Conservation (phyloP, 2,888 invertebrate genomes). For the Orthosia gothica region DNA sequence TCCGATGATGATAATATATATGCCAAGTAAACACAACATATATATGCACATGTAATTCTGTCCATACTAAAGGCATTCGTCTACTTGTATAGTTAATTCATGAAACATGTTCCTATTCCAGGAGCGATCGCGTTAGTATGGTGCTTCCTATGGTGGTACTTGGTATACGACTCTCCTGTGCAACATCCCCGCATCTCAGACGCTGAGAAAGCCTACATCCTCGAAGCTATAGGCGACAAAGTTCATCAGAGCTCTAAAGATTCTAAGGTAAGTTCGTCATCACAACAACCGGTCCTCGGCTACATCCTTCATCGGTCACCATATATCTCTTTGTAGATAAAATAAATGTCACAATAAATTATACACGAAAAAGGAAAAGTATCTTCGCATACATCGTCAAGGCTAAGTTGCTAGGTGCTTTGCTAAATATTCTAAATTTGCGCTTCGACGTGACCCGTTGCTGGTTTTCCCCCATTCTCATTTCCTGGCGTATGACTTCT, state of each 20-base stretch:
- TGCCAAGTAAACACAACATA: too few species aligned
- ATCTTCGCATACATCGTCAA: slow-evolving; percentile 12
- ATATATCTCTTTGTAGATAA: too few species aligned
- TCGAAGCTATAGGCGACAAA: slow-evolving; percentile 92
- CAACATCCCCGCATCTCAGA: slow-evolving; percentile 92
- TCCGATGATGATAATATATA: too few species aligned
- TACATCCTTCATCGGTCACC: neutral
- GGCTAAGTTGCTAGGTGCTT: slow-evolving; percentile 26
- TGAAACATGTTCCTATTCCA: slow-evolving; percentile 51
- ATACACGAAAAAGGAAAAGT: slow-evolving; percentile 17
- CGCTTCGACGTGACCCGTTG: neutral
- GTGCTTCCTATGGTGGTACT: slow-evolving; percentile 91
- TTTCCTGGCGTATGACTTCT: slow-evolving; percentile 29
- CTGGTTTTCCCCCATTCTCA: neutral
- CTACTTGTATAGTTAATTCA: neutral
- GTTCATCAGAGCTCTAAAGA: slow-evolving; percentile 86
- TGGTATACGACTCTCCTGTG: slow-evolving; percentile 93
- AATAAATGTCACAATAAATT: slow-evolving; percentile 7
- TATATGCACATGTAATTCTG: too few species aligned
- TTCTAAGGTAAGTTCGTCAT: slow-evolving; percentile 75
- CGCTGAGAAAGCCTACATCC: slow-evolving; percentile 92
- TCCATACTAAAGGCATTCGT: too few species aligned
- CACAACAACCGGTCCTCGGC: neutral
- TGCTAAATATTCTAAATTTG: slow-evolving; percentile 4
- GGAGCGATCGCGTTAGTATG: slow-evolving; percentile 91